These are phyloP conservation scores for Mercenaria mercenaria DNA, from an alignment of 1,140 invertebrate genomes.

Conservation along the genomic window DNA sequence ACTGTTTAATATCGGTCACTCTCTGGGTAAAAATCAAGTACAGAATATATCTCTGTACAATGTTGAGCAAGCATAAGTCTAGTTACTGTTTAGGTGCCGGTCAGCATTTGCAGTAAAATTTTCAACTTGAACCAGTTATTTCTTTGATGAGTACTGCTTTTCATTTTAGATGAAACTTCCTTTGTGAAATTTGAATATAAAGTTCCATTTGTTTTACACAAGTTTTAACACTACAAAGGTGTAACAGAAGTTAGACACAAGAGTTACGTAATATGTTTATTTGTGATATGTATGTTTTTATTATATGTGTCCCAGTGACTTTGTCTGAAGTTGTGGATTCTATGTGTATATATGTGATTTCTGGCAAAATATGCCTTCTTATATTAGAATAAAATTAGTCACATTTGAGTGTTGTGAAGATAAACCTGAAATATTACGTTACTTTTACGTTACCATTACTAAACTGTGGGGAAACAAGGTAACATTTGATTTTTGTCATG, in stretches of 20 bases:
- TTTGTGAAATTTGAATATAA: neutral
- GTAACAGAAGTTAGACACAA: neutral
- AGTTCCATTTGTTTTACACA: neutral
- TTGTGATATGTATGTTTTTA: constrained; percentile 39
- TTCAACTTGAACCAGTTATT: too few species aligned
- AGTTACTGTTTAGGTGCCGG: too few species aligned
- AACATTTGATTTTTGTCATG: too few species aligned
- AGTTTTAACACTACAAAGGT: neutral
- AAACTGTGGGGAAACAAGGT: too few species aligned
- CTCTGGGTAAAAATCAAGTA: too few species aligned
- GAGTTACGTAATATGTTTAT: neutral
- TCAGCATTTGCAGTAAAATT: too few species aligned
- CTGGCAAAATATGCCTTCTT: constrained; percentile 10
- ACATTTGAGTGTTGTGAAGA: neutral
- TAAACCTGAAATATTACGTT: neutral
- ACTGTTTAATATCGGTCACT: too few species aligned
- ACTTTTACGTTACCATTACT: too few species aligned
- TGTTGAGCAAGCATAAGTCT: too few species aligned
- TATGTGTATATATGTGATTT: constrained; percentile 43
- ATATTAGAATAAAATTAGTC: neutral
- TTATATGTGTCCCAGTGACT: constrained; percentile 32
- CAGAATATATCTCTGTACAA: too few species aligned
- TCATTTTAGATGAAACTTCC: neutral
- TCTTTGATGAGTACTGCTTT: too few species aligned
- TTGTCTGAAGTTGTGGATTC: constrained; percentile 5